Evolutionary conservation across 2,888 invertebrate genomes (phyloP).

Genomic region (Athripsodes cinereus): DNA sequence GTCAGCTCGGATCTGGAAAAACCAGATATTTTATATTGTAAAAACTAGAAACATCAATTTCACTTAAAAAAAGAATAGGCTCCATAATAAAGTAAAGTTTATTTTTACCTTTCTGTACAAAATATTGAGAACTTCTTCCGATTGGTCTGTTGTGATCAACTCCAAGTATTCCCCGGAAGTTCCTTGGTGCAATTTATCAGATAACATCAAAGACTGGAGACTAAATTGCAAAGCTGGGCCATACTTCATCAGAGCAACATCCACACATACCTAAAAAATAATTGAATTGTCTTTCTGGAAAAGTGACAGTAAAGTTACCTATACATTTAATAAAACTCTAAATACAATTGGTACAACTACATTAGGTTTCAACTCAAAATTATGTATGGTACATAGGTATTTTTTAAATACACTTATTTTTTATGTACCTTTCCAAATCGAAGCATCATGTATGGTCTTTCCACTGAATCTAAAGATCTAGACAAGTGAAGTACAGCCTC

Average conservation of each 20-base stretch:
- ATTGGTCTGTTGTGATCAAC: conserved; percentile 57
- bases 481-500: conserved; percentile 59
- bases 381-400: too few species aligned
- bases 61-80: too few species aligned
- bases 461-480: conserved; percentile 56
- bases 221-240: conserved; percentile 73
- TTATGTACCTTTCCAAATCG: conserved; percentile 54
- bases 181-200: conserved; percentile 71
- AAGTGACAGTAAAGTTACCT: too few species aligned
- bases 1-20: conserved; percentile 62
- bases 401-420: too few species aligned
- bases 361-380: too few species aligned
- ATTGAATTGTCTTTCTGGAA: too few species aligned
- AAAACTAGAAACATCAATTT: too few species aligned
- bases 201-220: conserved; percentile 56
- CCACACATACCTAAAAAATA: conserved; percentile 49
- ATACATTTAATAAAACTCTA: too few species aligned
- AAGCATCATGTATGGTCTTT: conserved; percentile 69
- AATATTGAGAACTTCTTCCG: conserved; percentile 61
- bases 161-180: conserved; percentile 71
- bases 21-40: background rate
- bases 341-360: too few species aligned
- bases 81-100: too few species aligned
- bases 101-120: conserved; percentile 65
- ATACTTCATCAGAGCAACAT: conserved; percentile 70